These are phyloP conservation scores for Chrysogorgia sp. DNA, from an alignment of 92 coral and sea anemone genomes.

Conservation along the genomic window DNA sequence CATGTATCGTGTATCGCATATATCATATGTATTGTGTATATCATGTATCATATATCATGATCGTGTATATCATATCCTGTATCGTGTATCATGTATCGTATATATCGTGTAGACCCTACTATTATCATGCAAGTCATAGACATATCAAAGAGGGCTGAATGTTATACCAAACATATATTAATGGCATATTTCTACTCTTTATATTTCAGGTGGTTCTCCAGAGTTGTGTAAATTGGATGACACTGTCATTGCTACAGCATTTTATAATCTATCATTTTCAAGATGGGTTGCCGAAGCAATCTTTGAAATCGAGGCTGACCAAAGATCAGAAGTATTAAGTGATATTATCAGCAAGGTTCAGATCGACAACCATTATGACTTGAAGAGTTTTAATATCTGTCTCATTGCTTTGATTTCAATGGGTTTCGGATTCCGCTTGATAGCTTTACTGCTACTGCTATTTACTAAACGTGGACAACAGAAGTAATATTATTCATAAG, in stretches of 20 bases:
- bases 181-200: slow-evolving; percentile 12
- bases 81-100: too few relatives aligned
- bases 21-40: too few relatives aligned
- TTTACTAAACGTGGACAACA: slow-evolving; percentile 42
- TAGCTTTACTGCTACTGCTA: slow-evolving; percentile 59
- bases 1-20: too few relatives aligned
- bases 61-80: too few relatives aligned
- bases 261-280: slow-evolving; percentile 78
- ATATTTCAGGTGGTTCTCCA: slow-evolving; percentile 68
- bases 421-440: slow-evolving; percentile 63
- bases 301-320: slow-evolving; percentile 82
- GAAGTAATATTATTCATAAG: background rate
- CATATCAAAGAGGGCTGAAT: background rate
- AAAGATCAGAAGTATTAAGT: slow-evolving; percentile 68
- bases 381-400: slow-evolving; percentile 68
- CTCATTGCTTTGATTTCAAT: slow-evolving; percentile 64
- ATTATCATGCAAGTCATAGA: too few relatives aligned
- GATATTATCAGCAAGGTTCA: slow-evolving; percentile 53
- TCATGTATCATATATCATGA: too few relatives aligned
- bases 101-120: too few relatives aligned
- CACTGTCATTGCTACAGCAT: slow-evolving; percentile 60
- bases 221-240: slow-evolving; percentile 72
- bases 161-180: background rate
- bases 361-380: slow-evolving; percentile 69
- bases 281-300: slow-evolving; percentile 89